Conservation (phyloP, 2,797 vertebrate genomes). For the Sciurus carolinensis region DNA sequence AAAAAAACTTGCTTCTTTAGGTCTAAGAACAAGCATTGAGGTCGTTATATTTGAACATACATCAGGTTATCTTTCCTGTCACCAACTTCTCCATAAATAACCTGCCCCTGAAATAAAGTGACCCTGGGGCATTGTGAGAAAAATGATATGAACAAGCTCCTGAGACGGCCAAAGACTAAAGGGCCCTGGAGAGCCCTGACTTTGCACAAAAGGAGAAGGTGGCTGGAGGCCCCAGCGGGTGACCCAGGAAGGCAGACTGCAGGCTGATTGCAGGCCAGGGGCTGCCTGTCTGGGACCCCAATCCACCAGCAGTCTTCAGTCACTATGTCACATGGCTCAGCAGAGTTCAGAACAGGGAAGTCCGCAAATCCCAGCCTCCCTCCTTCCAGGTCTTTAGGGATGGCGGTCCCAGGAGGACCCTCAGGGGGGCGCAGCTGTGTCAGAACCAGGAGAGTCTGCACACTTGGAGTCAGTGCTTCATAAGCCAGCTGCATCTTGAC, state of each 20-base stretch:
- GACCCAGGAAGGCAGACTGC: background rate
- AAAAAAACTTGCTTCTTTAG: background rate
- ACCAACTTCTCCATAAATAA: background rate
- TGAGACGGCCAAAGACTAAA: background rate
- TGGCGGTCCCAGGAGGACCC: background rate
- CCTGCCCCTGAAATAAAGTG: background rate
- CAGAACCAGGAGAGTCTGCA: background rate
- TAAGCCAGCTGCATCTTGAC: background rate
- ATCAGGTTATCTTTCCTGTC: background rate
- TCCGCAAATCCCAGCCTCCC: background rate
- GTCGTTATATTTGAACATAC: background rate
- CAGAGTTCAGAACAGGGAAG: background rate
- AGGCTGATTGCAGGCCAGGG: background rate
- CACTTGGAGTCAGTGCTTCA: no score
- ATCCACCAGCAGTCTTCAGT: fast-evolving
- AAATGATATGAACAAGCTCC: background rate
- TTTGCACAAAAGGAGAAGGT: background rate
- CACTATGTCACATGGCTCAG: background rate
- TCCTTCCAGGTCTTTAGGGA: background rate
- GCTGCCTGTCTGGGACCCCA: background rate
- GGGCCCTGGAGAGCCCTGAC: background rate
- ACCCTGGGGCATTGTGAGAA: background rate
- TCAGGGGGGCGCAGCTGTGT: background rate
- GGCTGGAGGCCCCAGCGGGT: no score
- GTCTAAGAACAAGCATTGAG: background rate